These are phyloP conservation scores for Eriocheir sinensis DNA, from an alignment of 1,140 invertebrate genomes.

Conservation along the genomic window DNA sequence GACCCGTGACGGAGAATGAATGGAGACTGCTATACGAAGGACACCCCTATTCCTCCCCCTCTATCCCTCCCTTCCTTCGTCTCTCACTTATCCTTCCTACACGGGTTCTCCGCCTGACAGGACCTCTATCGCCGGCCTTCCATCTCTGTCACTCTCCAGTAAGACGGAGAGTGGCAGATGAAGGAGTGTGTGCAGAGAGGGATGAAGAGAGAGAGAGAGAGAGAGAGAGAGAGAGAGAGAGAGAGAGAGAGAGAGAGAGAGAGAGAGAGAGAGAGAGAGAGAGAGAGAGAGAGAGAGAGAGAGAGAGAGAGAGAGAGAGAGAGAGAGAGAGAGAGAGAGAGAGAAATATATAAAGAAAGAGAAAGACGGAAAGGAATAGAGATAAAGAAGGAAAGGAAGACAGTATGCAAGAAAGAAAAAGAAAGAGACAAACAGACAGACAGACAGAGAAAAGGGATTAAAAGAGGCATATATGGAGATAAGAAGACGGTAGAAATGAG, in stretches of 20 bases:
- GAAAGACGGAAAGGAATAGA: no score
- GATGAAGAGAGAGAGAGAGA: background rate
- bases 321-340: background rate
- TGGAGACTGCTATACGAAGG: conserved; percentile 10
- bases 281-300: background rate
- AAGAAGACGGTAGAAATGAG: no score
- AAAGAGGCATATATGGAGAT: no score
- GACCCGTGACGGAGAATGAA: conserved; percentile 2
- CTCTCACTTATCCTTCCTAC: conserved; percentile 19
- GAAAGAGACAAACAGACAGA: no score
- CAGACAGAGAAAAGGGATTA: no score
- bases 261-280: no score
- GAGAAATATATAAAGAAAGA: background rate
- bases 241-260: background rate
- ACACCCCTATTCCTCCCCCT: background rate
- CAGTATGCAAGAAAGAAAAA: no score
- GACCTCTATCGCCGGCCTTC: conserved; percentile 9
- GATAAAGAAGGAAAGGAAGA: no score
- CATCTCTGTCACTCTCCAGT: background rate
- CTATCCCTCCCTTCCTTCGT: background rate
- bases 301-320: background rate
- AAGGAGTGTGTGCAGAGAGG: background rate
- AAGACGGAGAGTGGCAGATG: background rate
- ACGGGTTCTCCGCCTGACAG: conserved; percentile 2
- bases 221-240: background rate